These are phyloP conservation scores for Myotis yumanensis DNA, from an alignment of 2,113 vertebrate genomes.

Conservation along the genomic window DNA sequence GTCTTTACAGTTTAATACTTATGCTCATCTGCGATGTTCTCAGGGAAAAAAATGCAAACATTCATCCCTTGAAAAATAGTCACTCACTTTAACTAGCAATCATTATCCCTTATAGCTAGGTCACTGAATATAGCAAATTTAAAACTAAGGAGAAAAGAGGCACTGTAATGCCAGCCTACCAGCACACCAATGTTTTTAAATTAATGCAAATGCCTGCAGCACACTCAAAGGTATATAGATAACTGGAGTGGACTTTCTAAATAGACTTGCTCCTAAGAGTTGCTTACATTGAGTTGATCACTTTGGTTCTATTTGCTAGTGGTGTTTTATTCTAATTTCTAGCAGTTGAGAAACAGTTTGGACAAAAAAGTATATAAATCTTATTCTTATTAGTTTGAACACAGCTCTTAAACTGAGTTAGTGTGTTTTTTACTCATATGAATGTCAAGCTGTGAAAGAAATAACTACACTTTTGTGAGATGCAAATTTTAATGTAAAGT, in stretches of 20 bases:
- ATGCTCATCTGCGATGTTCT: background rate
- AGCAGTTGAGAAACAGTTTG: background rate
- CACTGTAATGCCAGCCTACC: background rate
- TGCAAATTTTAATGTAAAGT: slow-evolving; percentile 59
- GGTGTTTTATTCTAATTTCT: slow-evolving; percentile 68
- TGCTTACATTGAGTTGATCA: background rate
- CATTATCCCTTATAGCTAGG: background rate
- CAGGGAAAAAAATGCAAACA: background rate
- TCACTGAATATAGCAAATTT: slow-evolving; percentile 32
- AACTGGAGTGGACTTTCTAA: slow-evolving; percentile 55
- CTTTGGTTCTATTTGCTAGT: slow-evolving; percentile 42
- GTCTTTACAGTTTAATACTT: background rate
- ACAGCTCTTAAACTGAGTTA: slow-evolving; percentile 57
- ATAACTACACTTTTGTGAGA: slow-evolving; percentile 54
- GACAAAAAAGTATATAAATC: slow-evolving; percentile 62
- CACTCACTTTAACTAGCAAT: slow-evolving; percentile 44
- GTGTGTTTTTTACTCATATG: slow-evolving; percentile 39
- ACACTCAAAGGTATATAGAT: slow-evolving; percentile 41
- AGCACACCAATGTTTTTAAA: slow-evolving; percentile 39
- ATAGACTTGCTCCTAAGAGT: slow-evolving; percentile 33
- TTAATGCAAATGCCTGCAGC: slow-evolving; percentile 44
- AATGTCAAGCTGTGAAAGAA: slow-evolving; percentile 71
- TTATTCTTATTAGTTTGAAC: slow-evolving; percentile 52
- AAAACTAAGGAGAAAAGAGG: background rate
- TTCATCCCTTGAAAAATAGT: slow-evolving; percentile 40